phyloP scores from a whole-genome alignment of 2,888 invertebrate genomes.

The Lasioglossum morio region DNA sequence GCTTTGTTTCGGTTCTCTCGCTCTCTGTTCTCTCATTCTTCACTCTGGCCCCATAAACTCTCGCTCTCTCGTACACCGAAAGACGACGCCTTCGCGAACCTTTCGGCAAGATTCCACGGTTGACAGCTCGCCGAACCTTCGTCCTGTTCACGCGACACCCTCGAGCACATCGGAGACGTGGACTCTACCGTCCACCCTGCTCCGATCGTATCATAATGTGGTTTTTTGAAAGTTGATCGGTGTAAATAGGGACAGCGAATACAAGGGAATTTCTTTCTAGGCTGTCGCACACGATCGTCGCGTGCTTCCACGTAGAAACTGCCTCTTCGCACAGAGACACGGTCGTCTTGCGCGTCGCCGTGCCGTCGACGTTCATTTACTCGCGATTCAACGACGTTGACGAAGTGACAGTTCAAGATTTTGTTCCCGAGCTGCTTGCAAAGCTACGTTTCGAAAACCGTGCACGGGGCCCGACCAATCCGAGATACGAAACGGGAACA shows the following conservation, averaged over 20 bases:
- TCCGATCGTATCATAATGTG: not conserved
- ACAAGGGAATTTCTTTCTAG: not conserved
- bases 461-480: constrained; percentile 10
- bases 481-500: constrained; percentile 51
- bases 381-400: constrained; percentile 27
- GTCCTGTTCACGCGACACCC: not conserved
- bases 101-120: constrained; percentile 16
- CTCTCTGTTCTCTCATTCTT: constrained; percentile 13
- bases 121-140: constrained; percentile 48
- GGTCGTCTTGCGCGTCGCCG: constrained; percentile 1
- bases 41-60: not conserved
- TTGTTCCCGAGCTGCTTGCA: constrained; percentile 35
- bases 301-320: constrained; percentile 23
- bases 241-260: constrained; percentile 55
- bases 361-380: not conserved
- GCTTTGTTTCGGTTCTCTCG: constrained; percentile 24
- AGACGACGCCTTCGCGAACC: constrained; percentile 16
- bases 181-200: constrained; percentile 32
- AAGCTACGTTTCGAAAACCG: constrained; percentile 21
- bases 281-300: constrained; percentile 8
- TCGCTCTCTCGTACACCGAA: not conserved
- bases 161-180: constrained; percentile 24
- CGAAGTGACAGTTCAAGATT: constrained; percentile 56
- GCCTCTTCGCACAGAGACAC: constrained; percentile 30
- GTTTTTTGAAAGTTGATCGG: constrained; percentile 12